phyloP scores from a whole-genome alignment of 92 coral and sea anemone genomes.

The Parazoanthus darwini region DNA sequence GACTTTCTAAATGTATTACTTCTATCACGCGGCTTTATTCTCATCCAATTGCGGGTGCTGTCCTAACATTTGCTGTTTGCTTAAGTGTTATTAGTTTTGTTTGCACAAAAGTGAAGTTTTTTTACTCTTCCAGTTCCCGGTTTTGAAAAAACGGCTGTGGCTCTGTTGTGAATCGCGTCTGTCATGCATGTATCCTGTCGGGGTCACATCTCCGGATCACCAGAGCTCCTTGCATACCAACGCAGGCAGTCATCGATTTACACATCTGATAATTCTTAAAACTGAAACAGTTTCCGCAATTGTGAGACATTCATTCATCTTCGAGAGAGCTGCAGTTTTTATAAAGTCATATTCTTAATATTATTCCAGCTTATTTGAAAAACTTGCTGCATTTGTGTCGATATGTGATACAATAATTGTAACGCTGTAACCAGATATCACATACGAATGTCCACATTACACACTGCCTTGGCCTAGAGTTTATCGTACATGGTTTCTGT shows the following conservation, averaged over 20 bases:
- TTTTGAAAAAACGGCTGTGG: not conserved
- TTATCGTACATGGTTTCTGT: not conserved
- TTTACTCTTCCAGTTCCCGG: not conserved
- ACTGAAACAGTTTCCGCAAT: not conserved
- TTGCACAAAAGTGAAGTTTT: not conserved
- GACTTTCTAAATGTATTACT: too few relatives aligned
- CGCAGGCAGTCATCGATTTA: not conserved
- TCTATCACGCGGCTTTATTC: not conserved
- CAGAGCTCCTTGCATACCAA: slow-evolving; percentile 17
- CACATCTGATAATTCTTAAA: slow-evolving; percentile 2
- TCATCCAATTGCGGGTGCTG: too few relatives aligned
- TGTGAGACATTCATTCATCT: not conserved
- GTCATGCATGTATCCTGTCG: slow-evolving; percentile 17
- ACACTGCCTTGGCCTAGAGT: not conserved
- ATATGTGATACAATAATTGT: slow-evolving; percentile 33
- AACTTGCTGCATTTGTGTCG: not conserved
- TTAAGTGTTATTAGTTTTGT: not conserved
- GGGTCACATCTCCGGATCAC: not conserved
- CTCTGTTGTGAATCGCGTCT: not conserved
- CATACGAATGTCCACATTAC: not conserved
- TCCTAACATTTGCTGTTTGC: not conserved
- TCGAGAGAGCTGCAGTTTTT: not conserved
- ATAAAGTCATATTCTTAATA: not conserved
- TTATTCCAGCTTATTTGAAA: not conserved
- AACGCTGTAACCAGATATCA: slow-evolving; percentile 44